Conservation (phyloP, 2,797 vertebrate species). For the Propithecus deckenii region DNA sequence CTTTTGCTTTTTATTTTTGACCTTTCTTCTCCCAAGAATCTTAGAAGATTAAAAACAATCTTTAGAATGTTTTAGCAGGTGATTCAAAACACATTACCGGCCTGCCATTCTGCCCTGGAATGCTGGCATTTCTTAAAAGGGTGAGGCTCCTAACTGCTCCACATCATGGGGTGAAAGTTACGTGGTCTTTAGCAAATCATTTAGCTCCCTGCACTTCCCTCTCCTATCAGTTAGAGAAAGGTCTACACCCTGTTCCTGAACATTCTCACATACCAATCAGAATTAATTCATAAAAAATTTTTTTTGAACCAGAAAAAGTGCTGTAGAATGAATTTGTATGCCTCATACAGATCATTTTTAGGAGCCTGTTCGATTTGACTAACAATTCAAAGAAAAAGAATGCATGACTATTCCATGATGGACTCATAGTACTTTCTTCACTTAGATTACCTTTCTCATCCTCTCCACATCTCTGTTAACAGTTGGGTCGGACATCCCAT, state of each 20-base stretch:
- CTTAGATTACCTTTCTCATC: constrained; percentile 9
- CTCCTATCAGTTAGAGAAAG: neutral
- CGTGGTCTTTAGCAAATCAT: neutral
- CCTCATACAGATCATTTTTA: neutral
- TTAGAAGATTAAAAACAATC: neutral
- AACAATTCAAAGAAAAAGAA: neutral
- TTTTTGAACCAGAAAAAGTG: neutral
- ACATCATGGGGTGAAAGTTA: fast-evolving
- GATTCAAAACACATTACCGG: neutral
- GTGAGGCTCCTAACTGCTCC: neutral
- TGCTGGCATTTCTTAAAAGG: neutral
- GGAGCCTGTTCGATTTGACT: neutral
- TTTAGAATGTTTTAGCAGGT: constrained; percentile 6
- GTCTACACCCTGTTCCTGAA: neutral
- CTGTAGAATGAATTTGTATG: neutral
- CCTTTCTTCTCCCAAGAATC: neutral
- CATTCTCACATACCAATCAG: neutral
- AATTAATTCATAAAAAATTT: neutral
- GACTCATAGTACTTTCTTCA: neutral
- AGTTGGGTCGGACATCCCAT: neutral
- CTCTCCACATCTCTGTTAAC: neutral
- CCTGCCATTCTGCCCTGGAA: neutral
- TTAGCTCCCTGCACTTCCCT: neutral
- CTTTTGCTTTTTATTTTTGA: constrained; percentile 2
- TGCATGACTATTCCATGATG: neutral